Evolutionary conservation across 2,888 invertebrate genomes (phyloP), one percentile per base, ranked within the genome.

Genomic region (Aleiodes leptofemur): DNA sequence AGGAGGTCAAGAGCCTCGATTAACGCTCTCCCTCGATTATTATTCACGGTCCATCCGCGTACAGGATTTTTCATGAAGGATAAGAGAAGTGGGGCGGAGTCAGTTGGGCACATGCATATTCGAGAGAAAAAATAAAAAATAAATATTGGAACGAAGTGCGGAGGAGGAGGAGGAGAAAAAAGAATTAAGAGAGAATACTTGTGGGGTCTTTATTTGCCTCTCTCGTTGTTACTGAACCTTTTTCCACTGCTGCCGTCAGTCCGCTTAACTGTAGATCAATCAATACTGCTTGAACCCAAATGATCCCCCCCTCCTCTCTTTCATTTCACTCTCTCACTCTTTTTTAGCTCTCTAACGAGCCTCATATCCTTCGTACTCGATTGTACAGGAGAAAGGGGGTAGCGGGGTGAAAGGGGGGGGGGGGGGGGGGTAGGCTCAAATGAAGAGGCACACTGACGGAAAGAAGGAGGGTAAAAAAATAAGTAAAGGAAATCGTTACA

Each of bases 231-330:
- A 78, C 77, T 78, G 77, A 76, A 80, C 81, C 82, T 83, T 68
- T 74, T 72, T 69, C 72, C 82, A 81, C 80, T 79, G 80, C 81
- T 78, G 82, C 84, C 84, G 85, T 83, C 85, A 83, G 82, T 84
- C 82, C 82, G 82, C 82, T 85, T 82, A 85, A 83, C 86, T 82
- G 86, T 85, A 87, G 87, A 87, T 87, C 87, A 87, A 87, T 87
- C 87, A 87, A 87, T 87, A 86, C 79, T 79, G 82, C 81, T 85
- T 80, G 81, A 82, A 83, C 81, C 82, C 81, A 80, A 77, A 76
- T 71, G 68, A 69, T 68, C 69, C 34, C 57, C 73, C 78, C 71
- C 74, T 69, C 31, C 75, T 64, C 75, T 23, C 23, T 23, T 72
- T 38, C 38, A 38, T 72, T 72, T 74, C 59, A 76, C 77, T 79